Evolutionary conservation across 1,140 invertebrate genomes (phyloP).

Genomic region (Lucilia sericata): DNA sequence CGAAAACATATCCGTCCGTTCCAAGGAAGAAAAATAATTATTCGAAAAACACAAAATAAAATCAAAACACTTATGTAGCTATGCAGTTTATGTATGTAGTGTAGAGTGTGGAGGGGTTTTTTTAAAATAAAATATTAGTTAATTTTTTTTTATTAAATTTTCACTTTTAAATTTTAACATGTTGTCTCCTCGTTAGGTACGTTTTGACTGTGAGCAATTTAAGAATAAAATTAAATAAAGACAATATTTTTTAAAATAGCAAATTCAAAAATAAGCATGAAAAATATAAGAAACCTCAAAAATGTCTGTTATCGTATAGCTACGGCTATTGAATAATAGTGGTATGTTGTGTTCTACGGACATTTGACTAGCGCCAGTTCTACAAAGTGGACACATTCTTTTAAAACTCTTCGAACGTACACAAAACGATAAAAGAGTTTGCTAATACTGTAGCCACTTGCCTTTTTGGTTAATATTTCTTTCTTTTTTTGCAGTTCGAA

Average conservation of each 20-base stretch:
- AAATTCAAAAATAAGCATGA: constrained; percentile 16
- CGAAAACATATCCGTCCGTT: constrained; percentile 29
- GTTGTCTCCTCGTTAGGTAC: constrained; percentile 37
- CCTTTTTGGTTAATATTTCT: neutral
- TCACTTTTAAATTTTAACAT: constrained; percentile 33
- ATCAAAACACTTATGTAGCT: constrained; percentile 7
- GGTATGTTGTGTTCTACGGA: neutral
- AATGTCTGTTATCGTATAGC: neutral
- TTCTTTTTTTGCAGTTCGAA: neutral
- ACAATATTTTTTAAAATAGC: constrained; percentile 13
- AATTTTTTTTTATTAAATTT: constrained; percentile 26
- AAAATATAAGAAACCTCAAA: constrained; percentile 30
- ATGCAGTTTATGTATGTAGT: constrained; percentile 7
- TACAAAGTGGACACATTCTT: neutral
- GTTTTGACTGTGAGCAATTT: constrained; percentile 40
- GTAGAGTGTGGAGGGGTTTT: neutral
- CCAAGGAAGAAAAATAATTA: neutral
- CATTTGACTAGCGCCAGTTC: neutral
- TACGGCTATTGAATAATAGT: neutral
- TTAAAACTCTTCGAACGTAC: neutral
- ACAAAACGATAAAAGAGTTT: neutral
- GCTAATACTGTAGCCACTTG: neutral
- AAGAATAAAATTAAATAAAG: constrained; percentile 45
- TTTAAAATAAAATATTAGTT: neutral
- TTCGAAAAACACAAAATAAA: neutral